Percentiles rank a stretch among this genome's conserved stretches.
Conservation (phyloP, 2,888 invertebrate genomes). For the Dryocosmus kuriphilus region DNA sequence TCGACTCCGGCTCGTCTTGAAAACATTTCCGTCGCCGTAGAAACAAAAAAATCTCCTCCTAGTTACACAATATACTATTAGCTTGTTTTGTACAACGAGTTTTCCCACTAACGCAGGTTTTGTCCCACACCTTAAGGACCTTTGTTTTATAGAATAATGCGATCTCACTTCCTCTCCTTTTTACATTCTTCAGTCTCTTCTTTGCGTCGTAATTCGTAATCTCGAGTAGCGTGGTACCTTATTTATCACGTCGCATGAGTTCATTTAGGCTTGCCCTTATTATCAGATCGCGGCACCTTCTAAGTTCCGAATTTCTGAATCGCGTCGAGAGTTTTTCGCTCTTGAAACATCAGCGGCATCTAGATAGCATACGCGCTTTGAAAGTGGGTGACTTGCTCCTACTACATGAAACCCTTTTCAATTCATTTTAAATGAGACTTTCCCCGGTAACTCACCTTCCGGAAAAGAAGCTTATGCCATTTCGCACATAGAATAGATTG, state of each 20-base stretch:
- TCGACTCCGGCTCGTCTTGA: too few relatives aligned
- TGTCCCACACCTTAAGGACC: background rate
- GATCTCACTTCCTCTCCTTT: background rate
- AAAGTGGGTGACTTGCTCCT: constrained; percentile 4
- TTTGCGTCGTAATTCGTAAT: constrained; percentile 28
- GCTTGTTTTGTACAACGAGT: background rate
- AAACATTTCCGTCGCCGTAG: too few relatives aligned
- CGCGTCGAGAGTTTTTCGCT: constrained; percentile 54
- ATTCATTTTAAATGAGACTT: background rate
- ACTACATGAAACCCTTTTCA: background rate
- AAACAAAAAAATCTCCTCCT: too few relatives aligned
- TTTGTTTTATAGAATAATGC: background rate
- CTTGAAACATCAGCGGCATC: constrained; percentile 56
- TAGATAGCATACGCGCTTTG: constrained; percentile 45
- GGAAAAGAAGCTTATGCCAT: background rate
- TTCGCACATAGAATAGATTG: background rate
- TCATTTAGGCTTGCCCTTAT: constrained; percentile 61
- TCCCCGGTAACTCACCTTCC: background rate
- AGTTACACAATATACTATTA: background rate
- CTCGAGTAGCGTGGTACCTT: constrained; percentile 45
- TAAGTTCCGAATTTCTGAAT: constrained; percentile 63
- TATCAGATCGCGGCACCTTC: constrained; percentile 62
- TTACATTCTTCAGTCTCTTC: background rate
- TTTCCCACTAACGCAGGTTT: background rate
- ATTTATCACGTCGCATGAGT: constrained; percentile 56